Base-by-base conservation (phyloP, 2,113 vertebrate genomes). In the Bubo scandiacus region DNA sequence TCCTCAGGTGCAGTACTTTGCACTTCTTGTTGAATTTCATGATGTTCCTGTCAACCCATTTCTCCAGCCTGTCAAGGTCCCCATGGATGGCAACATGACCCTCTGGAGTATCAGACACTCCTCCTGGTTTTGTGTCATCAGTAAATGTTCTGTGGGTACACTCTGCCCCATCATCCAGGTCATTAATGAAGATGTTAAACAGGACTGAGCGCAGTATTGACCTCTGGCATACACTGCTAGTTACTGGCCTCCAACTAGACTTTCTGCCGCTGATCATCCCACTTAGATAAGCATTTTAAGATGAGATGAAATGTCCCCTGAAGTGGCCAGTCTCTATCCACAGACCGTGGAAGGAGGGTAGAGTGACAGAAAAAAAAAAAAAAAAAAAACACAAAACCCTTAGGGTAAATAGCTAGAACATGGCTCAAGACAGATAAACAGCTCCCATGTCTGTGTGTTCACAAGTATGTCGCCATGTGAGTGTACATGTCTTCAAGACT, bases 191-290 rank as follows among this genome's bases (percentile, higher is more conserved):
- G 20, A 15, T 32, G 22, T 73, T 73, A 61, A 65, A 45, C 19
- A 82, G 27, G 51, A 40, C 11, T 0, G 1, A 21, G 10, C 4
- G 3, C 17, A 6, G 15, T 22, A n/a, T 4, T 61, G 27, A 70
- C 8, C 15, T 1, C 0, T 72, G 22, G 19, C 12, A 2, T 18
- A 54, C 30, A 12, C 14, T 62, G 19, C 9, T 62, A 51, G 29
- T 34, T 86, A 34, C 25, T 23, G 32, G 36, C 9, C 26, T 61
- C 25, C 52, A 81, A 55, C 58, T 15, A 58, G 38, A 63, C 17
- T 9, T 63, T 62, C 15, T 87, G 23, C 5, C 1, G 4, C 49
- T 27, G 13, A 59, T 59, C 6, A 20, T 81, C 5, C 16, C 61
- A 52, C 34, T 43, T 63, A 59, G 16, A 54, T 11, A 71, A 51